Base-by-base conservation (phyloP, 2,113 vertebrate species). In the Triplophysa siluroides region DNA sequence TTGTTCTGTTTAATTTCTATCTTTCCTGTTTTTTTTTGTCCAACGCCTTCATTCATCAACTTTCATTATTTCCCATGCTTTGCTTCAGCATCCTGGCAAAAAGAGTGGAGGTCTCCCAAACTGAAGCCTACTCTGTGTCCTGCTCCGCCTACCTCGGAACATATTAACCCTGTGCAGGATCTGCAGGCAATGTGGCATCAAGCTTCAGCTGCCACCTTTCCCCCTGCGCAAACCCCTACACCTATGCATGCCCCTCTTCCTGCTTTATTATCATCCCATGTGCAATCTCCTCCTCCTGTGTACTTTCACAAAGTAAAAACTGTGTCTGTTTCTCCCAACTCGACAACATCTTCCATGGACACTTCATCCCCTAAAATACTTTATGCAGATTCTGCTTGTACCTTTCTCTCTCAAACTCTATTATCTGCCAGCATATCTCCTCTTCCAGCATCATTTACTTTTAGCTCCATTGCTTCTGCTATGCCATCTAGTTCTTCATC, bases 21-120 rank as follows among this genome's bases (percentile, higher is more conserved):
- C 21, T 50, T n/a, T 63, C 11, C 58, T 76, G 33, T 65, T 58
- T 1, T 41, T 13, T 63, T 52, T 23, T 43, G 23, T 10, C 13
- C 12, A 38, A 24, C 13, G 16, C 38, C 18, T 3, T 47, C 45
- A 66, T 26, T 63, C 21, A 21, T 21, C 41, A 54, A 64, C 29
- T 70, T 76, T 67, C 29, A 18, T 78, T 56, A 1, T 8, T 47
- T 65, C 38, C 76, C 47, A 24, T 65, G 80, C 2, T 66, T 19
- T 3, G 21, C 62, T 8, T 6, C 85, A 94, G 92, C 91, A 72
- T 85, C 89, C 45, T 94, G 93, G 93, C 92, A 92, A 82, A 92
- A 78, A 67, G 92, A 94, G 74, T 94, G 93, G 93, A 90, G 86
- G 73, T 79, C 91, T 66, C 90, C 89, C 29, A 91, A 89, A 83